Evolutionary conservation across 2,888 invertebrate species (phyloP), one percentile per base, ranked within the genome.

Genomic region (Amphipoea lucens): DNA sequence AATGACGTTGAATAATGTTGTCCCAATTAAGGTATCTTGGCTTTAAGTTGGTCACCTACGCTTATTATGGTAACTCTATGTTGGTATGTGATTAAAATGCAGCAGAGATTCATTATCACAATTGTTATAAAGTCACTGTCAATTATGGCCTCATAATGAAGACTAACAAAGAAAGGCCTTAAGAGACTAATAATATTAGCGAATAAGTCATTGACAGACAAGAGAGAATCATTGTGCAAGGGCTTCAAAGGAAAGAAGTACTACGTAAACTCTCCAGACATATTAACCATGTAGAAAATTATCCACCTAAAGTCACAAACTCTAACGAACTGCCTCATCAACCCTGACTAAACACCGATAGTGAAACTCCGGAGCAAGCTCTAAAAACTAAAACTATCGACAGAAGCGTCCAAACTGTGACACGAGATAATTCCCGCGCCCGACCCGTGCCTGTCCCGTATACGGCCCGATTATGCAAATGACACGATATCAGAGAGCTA

Each of bases 391-490:
- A 78, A 85, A 84, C 82, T 82, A 85, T 81, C 75, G 79, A 83
- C 81, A 67, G 76, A 73, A 62, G 51, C 78, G 72, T 84, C 83
- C 77, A 74, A 84, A 84, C 75, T 83, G 86, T 89, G 87, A 88
- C 88, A 89, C 70, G 76, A 83, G 86, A 89, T 89, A 89, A 91
- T 89, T 89, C 85, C 81, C 88, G 74, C 54, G 20, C 76, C 57
- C 48, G 36, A 81, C 17, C 71, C 81, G 70, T 79, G 42, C 42
- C 84, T 17, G 76, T 60, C 76, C 75, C 60, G 62, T 76, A 76
- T 76, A 77, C 79, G 79, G 72, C 81, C 85, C 84, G 89, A 92
- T 92, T 92, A 92, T 90, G 92, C 87, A 89, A 92, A 92, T 91
- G 85, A 83, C 80, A 81, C 81, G 85, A 89, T 91, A 91, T 90